Evolutionary conservation across 2,797 vertebrate genomes (phyloP).

Genomic region (Okamejei kenojei): DNA sequence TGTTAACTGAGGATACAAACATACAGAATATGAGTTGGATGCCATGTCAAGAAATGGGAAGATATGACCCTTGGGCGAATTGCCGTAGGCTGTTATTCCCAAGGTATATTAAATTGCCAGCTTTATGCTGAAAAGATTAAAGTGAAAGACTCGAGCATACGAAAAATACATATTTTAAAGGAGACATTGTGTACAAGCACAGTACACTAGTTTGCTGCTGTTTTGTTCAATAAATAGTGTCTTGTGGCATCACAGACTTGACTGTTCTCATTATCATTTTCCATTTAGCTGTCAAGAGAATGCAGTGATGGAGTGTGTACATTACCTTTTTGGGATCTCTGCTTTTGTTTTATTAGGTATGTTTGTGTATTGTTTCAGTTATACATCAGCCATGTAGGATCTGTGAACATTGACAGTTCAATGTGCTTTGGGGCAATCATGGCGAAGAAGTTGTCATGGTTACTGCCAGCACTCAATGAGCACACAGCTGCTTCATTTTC

Average conservation of each 20-base stretch:
- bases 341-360: not conserved
- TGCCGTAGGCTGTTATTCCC: not conserved
- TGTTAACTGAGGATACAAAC: not conserved
- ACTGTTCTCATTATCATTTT: not conserved
- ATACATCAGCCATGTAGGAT: not conserved
- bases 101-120: not conserved
- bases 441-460: slow-evolving; percentile 23
- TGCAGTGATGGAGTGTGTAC: not conserved
- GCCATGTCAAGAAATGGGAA: not conserved
- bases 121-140: not conserved
- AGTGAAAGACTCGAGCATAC: not conserved
- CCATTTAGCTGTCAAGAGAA: not conserved
- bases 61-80: not conserved
- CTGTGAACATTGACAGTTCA: slow-evolving; percentile 2
- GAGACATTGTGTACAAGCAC: not conserved
- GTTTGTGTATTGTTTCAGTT: slow-evolving; percentile 17
- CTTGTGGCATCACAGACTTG: not conserved
- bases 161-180: not conserved
- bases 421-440: not conserved
- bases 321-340: not conserved
- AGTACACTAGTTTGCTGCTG: not conserved
- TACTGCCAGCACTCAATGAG: not conserved
- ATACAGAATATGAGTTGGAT: not conserved
- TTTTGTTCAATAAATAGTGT: not conserved
- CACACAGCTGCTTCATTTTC: not conserved